Conservation (phyloP, 2,113 vertebrate species). For the Oryzias woworae region DNA sequence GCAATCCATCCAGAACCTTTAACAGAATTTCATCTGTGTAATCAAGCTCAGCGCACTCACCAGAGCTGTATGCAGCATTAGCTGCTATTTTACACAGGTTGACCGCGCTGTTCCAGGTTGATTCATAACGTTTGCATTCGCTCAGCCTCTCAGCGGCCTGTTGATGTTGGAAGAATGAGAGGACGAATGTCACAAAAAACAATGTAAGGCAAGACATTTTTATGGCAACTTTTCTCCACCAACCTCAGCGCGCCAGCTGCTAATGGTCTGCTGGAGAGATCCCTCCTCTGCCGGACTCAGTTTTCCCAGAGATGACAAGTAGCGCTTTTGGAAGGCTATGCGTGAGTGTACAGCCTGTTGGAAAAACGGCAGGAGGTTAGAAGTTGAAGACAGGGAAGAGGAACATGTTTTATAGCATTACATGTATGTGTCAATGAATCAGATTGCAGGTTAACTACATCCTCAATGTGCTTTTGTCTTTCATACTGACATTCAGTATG, state of each 20-base stretch:
- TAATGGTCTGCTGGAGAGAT: constrained; percentile 72
- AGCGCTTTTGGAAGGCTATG: constrained; percentile 74
- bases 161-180: not conserved
- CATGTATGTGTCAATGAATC: no score
- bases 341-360: constrained; percentile 76
- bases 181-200: no score
- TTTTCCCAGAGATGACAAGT: constrained; percentile 72
- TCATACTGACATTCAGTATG: no score
- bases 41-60: constrained; percentile 41
- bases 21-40: no score
- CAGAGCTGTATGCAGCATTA: constrained; percentile 71
- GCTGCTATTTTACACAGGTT: constrained; percentile 75
- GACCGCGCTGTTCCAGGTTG: constrained; percentile 72
- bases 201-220: no score
- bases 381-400: constrained; percentile 9
- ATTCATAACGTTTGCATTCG: constrained; percentile 74
- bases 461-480: no score
- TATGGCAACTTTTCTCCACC: not conserved
- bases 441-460: no score
- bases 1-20: no score
- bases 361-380: constrained; percentile 6
- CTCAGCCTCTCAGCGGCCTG: constrained; percentile 72
- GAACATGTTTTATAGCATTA: no score
- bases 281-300: constrained; percentile 71
- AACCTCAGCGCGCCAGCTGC: constrained; percentile 73